These are phyloP conservation scores for Cichladusa arquata DNA, from an alignment of 2,113 vertebrate genomes.

Conservation along the genomic window DNA sequence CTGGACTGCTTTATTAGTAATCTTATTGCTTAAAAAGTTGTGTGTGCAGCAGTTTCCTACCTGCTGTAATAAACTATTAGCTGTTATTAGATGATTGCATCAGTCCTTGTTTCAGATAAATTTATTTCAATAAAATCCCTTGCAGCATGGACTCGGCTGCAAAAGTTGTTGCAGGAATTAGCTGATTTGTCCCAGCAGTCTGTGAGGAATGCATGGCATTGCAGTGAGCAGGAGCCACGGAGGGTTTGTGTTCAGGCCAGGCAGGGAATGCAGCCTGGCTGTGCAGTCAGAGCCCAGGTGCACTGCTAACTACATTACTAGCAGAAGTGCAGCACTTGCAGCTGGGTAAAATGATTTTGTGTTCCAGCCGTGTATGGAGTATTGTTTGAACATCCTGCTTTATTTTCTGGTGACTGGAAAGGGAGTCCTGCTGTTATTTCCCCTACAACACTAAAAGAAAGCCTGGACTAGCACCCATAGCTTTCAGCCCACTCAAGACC, in stretches of 20 bases:
- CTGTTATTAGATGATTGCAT: neutral
- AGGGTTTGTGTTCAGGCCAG: neutral
- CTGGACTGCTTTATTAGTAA: neutral
- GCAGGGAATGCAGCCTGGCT: neutral
- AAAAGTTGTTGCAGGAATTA: neutral
- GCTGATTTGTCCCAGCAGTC: neutral
- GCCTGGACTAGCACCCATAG: neutral
- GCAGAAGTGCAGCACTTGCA: neutral
- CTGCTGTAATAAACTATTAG: neutral
- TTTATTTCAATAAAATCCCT: neutral
- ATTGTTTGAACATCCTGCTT: neutral
- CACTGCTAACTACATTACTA: neutral
- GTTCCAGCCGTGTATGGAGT: neutral
- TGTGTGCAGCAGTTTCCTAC: neutral
- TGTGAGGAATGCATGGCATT: fast-evolving
- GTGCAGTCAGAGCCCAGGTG: neutral
- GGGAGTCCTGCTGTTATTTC: neutral
- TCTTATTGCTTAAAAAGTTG: neutral
- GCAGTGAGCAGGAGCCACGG: fast-evolving
- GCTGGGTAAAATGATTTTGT: neutral
- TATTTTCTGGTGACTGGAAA: neutral
- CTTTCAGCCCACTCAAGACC: neutral
- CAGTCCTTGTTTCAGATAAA: neutral
- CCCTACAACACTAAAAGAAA: neutral
- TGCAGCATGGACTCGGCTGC: neutral